Evolutionary conservation across 2,888 invertebrate species (phyloP).

Genomic region (Melieria picta): DNA sequence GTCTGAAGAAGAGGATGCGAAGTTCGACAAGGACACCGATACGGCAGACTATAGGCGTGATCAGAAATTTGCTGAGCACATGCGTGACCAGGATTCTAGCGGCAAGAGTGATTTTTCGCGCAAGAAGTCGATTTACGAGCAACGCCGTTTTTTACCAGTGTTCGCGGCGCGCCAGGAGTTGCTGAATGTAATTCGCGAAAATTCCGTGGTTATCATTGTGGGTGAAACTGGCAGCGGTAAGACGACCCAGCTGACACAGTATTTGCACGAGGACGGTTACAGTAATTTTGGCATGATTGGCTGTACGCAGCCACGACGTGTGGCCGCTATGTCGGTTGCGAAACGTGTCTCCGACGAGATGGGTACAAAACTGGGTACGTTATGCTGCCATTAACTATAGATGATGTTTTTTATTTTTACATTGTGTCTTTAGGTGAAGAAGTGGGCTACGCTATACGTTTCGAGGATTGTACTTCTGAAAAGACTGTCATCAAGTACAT

Average conservation of each 20-base stretch:
- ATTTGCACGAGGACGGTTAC: conserved; percentile 96
- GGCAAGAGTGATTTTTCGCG: conserved; percentile 87
- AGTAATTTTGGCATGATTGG: conserved; percentile 94
- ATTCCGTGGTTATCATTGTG: conserved; percentile 94
- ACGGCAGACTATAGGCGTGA: conserved; percentile 89
- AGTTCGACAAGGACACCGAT: conserved; percentile 73
- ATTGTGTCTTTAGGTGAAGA: conserved; percentile 74
- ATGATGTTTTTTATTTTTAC: not conserved
- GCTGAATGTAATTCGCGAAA: conserved; percentile 89
- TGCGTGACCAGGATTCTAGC: conserved; percentile 74
- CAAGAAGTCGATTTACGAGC: conserved; percentile 84
- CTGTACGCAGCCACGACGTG: conserved; percentile 96
- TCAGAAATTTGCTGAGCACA: conserved; percentile 96
- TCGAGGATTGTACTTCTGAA: conserved; percentile 98
- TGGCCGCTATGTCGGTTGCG: conserved; percentile 99
- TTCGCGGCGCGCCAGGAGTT: conserved; percentile 95
- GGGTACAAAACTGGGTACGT: conserved; percentile 81
- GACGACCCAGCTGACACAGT: conserved; percentile 97
- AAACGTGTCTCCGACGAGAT: conserved; percentile 99
- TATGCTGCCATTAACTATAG: not conserved
- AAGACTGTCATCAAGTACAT: conserved; percentile 96
- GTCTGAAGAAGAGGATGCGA: conserved; percentile 79
- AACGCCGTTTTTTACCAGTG: conserved; percentile 91
- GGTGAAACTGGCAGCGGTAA: conserved; percentile 75
- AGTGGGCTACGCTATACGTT: conserved; percentile 98